A percentile compares a stretch with the other conserved stretches of the same genome.
phyloP scores from a whole-genome alignment of 1,140 invertebrate genomes.

The Latrodectus geometricus region DNA sequence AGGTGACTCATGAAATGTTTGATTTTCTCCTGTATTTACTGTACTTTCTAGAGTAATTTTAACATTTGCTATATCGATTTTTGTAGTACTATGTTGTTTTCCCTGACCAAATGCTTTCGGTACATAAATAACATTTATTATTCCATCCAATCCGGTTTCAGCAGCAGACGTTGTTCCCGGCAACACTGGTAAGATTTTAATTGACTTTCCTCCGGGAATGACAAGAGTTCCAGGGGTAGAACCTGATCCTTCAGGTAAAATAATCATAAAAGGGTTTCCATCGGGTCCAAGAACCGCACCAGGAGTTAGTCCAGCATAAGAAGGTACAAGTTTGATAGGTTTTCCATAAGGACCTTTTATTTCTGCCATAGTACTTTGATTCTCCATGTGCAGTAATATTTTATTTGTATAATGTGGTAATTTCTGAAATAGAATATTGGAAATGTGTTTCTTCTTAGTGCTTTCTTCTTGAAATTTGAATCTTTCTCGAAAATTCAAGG shows the following conservation, averaged over 20 bases:
- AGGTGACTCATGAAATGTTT: not conserved
- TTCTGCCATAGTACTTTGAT: not conserved
- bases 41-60: too few relatives aligned
- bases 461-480: too few relatives aligned
- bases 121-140: not conserved
- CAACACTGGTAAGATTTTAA: not conserved
- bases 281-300: conserved; percentile 3
- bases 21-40: not conserved
- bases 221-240: not conserved
- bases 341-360: not conserved
- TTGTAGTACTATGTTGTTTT: not conserved
- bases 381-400: not conserved
- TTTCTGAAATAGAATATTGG: too few relatives aligned
- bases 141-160: conserved; percentile 4
- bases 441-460: too few relatives aligned
- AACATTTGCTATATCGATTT: too few relatives aligned
- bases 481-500: too few relatives aligned
- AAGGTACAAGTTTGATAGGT: not conserved
- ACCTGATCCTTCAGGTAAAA: not conserved
- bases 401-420: not conserved
- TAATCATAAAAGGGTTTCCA: not conserved
- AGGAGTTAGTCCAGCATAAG: conserved; percentile 7
- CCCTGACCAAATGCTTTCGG: not conserved
- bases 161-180: conserved; percentile 3
- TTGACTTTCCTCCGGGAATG: not conserved